Evolutionary conservation across 2,797 vertebrate genomes (phyloP).

Genomic region (Eulemur albifrons): DNA sequence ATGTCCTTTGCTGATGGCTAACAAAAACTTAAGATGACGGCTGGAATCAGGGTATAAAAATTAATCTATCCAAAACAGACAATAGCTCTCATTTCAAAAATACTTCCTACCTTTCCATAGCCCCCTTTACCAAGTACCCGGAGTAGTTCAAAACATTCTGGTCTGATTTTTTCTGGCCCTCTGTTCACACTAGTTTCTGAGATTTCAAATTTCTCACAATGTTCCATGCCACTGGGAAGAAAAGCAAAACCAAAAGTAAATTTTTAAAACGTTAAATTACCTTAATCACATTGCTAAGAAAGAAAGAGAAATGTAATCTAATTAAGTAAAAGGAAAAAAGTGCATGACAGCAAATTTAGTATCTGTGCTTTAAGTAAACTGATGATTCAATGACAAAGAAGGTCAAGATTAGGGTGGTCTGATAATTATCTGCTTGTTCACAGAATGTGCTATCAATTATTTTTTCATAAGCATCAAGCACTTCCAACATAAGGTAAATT

Average conservation of each 20-base stretch:
- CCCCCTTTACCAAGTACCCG: constrained; percentile 97
- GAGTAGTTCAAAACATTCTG: constrained; percentile 96
- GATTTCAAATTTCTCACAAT: constrained; percentile 98
- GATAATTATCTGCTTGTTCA: constrained; percentile 33
- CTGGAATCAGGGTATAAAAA: background rate
- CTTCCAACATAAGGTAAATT: constrained; percentile 40
- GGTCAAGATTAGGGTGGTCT: background rate
- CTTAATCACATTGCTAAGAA: constrained; percentile 62
- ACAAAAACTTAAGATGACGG: background rate
- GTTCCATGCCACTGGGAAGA: constrained; percentile 94
- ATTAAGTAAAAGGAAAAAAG: constrained; percentile 35
- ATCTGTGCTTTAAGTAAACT: background rate
- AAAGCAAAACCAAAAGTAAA: constrained; percentile 77
- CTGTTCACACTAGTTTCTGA: constrained; percentile 97
- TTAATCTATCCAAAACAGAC: background rate
- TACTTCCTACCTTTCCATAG: constrained; percentile 94
- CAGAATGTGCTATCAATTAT: background rate
- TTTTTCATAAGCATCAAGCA: constrained; percentile 46
- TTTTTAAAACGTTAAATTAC: constrained; percentile 59
- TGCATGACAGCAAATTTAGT: constrained; percentile 36
- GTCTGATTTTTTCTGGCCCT: constrained; percentile 96
- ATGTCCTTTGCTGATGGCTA: constrained; percentile 27
- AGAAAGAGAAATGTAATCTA: constrained; percentile 47
- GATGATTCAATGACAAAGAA: background rate
- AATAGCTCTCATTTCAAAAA: constrained; percentile 15